Percentiles rank a stretch among this genome's conserved stretches.
Evolutionary conservation across 2,888 invertebrate species (phyloP).

Genomic region (Choristoneura rosaceana): DNA sequence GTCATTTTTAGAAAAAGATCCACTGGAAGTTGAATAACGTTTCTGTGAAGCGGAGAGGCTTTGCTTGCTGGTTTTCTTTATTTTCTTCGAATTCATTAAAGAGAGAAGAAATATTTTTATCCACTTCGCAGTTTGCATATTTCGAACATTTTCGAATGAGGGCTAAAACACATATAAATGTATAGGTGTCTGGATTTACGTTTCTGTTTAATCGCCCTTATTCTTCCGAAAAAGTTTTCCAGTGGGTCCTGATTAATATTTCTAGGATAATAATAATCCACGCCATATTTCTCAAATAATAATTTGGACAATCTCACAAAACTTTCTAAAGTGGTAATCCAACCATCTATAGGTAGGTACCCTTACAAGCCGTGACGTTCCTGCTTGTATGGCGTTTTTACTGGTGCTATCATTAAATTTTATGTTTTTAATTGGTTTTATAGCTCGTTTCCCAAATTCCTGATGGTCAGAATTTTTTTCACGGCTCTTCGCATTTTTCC

Average conservation of each 20-base stretch:
- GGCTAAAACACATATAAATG: slow-evolving; percentile 45
- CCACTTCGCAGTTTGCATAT: slow-evolving; percentile 22
- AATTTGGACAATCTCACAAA: too few relatives aligned
- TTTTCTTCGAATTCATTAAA: too few relatives aligned
- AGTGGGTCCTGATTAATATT: slow-evolving; percentile 46
- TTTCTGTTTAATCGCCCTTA: slow-evolving; percentile 47
- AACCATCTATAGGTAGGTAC: too few relatives aligned
- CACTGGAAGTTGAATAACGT: too few relatives aligned
- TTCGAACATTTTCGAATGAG: too few relatives aligned
- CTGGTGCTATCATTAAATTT: slow-evolving; percentile 36
- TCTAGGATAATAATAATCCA: slow-evolving; percentile 41
- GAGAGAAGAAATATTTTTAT: not conserved
- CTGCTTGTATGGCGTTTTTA: slow-evolving; percentile 26
- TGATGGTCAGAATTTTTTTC: not conserved
- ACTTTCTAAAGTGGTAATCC: too few relatives aligned
- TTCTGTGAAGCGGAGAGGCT: too few relatives aligned
- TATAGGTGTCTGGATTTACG: slow-evolving; percentile 46
- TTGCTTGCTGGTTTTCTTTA: too few relatives aligned
- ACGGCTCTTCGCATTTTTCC: slow-evolving; percentile 7
- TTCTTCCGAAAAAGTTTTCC: slow-evolving; percentile 48
- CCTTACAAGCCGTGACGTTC: not conserved
- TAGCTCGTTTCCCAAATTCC: slow-evolving; percentile 39
- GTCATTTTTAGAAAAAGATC: too few relatives aligned
- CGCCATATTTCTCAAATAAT: not conserved
- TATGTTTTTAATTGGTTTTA: slow-evolving; percentile 38